Base-by-base conservation (phyloP, 2,888 invertebrate genomes). In the Myathropa florea region DNA sequence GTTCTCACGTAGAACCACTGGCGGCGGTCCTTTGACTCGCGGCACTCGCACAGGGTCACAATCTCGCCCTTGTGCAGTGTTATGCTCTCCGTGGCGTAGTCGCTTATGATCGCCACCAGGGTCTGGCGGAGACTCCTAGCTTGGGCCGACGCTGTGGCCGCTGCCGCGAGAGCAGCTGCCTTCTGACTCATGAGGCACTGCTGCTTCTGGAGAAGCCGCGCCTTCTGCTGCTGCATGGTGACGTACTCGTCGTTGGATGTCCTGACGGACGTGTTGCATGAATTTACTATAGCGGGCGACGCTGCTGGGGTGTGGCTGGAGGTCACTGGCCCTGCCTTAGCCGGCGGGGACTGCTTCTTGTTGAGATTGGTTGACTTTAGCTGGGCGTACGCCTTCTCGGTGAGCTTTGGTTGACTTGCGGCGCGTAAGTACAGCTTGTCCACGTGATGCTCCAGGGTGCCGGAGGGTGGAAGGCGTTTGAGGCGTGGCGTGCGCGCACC, bases 1-100 rank as follows among this genome's bases (percentile, higher is more conserved):
- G 95, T 95, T 90, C 94, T 94, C 57, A 97, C 95, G 92, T 95
- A 96, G 92, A 96, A 96, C 96, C 96, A 97, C 80, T 96, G 96
- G 0, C 94, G 93, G 85, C 94, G 94, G 53, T 94, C 94, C 89
- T 94, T 94, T n/a, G 90, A 94, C 92, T 92, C 92, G 72, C 91
- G 94, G 92, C 89, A 94, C 93, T 91, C 94, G 65, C 96, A 93
- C 86, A 97, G 92, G 53, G 95, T 95, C 0, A 97, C 96, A 6
- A 97, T 96, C 89, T 97, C 96, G 0, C 96, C 96, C 90, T 95
- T 95, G 57, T 93, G 92, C 65, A 96, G 96, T 53, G 94, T 93
- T 77, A 96, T 93, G 88, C 94, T 94, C 78, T 94, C 93, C 18
- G 93, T 94, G 89, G 94, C 92, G 90, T 95, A 96, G 92, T 96